Percentiles rank a stretch among this genome's conserved stretches.
phyloP scores from a whole-genome alignment of 23 tunicate species.

The Ascidia mentula region DNA sequence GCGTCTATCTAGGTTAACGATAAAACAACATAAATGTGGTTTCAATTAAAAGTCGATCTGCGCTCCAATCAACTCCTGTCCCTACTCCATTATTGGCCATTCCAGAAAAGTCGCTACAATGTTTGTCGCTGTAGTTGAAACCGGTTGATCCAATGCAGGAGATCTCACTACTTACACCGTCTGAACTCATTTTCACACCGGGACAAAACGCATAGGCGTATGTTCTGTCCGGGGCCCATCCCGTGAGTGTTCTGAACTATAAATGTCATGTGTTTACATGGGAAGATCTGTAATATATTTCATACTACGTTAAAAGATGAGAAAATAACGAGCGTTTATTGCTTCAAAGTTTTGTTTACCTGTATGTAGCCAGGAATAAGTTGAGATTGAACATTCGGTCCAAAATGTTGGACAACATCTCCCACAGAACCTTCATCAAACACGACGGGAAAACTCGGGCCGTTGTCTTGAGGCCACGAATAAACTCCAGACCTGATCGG shows the following conservation, averaged over 20 bases:
- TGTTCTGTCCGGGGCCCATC: not conserved
- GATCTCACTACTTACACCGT: too few relatives aligned
- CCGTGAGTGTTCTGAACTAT: not conserved
- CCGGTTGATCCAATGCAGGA: conserved; percentile 29
- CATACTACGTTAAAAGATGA: too few relatives aligned
- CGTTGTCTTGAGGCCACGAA: conserved; percentile 1
- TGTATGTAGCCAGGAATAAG: conserved; percentile 13
- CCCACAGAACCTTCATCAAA: not conserved
- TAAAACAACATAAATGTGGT: conserved; percentile 14
- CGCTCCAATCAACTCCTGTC: not conserved
- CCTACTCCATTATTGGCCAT: conserved; percentile 9
- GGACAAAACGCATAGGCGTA: conserved; percentile 27
- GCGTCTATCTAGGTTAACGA: too few relatives aligned
- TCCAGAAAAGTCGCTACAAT: conserved; percentile 41
- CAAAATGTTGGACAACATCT: not conserved
- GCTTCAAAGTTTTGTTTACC: too few relatives aligned
- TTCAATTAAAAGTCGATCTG: not conserved
- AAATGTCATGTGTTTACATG: too few relatives aligned
- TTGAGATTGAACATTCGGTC: not conserved
- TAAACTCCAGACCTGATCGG: conserved; percentile 10
- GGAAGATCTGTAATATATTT: too few relatives aligned
- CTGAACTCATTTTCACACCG: conserved; percentile 22
- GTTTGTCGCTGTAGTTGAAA: conserved; percentile 2
- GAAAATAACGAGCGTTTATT: too few relatives aligned
- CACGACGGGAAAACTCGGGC: conserved; percentile 12